These are phyloP conservation scores for Syrista parreyssii DNA, from an alignment of 2,888 invertebrate genomes.

Conservation along the genomic window DNA sequence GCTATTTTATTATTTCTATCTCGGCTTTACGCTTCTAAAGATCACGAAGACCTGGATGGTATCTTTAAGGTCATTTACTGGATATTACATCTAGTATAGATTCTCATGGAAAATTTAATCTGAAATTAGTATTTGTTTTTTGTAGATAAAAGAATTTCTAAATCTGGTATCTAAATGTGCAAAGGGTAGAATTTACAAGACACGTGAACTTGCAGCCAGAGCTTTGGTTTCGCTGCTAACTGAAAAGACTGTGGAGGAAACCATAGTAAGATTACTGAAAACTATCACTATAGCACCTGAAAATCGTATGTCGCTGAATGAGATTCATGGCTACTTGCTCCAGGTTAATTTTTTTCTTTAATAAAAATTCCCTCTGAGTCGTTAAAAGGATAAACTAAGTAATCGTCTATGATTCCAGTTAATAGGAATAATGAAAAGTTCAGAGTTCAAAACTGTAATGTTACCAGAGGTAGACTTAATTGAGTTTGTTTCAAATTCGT, in stretches of 20 bases:
- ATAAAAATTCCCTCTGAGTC: not conserved
- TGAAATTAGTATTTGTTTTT: slow-evolving; percentile 29
- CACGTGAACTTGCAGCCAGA: slow-evolving; percentile 78
- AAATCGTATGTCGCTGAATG: slow-evolving; percentile 65
- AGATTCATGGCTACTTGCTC: slow-evolving; percentile 75
- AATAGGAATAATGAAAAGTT: slow-evolving; percentile 58
- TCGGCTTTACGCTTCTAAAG: slow-evolving; percentile 79
- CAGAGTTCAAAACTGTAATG: slow-evolving; percentile 31
- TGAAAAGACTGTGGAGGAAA: slow-evolving; percentile 51
- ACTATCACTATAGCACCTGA: slow-evolving; percentile 37
- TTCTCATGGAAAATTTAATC: slow-evolving; percentile 12
- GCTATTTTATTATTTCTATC: slow-evolving; percentile 83
- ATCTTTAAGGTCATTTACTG: slow-evolving; percentile 21
- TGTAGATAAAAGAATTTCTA: slow-evolving; percentile 75
- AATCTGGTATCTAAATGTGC: slow-evolving; percentile 75
- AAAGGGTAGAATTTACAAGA: slow-evolving; percentile 74
- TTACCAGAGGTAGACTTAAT: slow-evolving; percentile 28
- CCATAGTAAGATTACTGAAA: slow-evolving; percentile 58
- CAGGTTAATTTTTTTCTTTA: slow-evolving; percentile 67
- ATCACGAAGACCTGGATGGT: slow-evolving; percentile 78
- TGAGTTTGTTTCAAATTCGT: slow-evolving; percentile 36
- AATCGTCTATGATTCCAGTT: slow-evolving; percentile 51
- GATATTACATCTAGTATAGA: not conserved
- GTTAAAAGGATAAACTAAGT: not conserved
- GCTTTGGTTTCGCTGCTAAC: slow-evolving; percentile 75